Conservation (phyloP, 1,140 invertebrate species). For the Gryllus bimaculatus region DNA sequence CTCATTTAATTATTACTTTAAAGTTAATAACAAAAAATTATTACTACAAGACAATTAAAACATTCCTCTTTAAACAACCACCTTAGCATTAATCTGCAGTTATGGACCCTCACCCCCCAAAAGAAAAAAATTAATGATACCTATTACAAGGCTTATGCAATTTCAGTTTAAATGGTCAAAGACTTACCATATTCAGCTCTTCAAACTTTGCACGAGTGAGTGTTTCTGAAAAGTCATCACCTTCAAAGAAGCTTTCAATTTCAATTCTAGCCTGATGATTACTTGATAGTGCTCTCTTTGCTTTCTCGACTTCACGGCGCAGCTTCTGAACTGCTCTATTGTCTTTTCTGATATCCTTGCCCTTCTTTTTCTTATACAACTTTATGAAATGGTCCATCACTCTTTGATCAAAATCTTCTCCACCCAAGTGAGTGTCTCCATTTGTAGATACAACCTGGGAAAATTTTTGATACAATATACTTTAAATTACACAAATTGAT, state of each 20-base stretch:
- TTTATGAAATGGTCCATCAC: conserved; percentile 99
- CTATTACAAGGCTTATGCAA: no score
- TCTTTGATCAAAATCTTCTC: conserved; percentile 97
- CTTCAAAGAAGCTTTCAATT: conserved; percentile 98
- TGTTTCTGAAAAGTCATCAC: conserved; percentile 99
- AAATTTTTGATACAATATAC: conserved; percentile 26
- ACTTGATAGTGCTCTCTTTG: conserved; percentile 89
- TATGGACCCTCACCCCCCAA: no score
- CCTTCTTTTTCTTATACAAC: conserved; percentile 98
- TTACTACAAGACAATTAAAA: no score
- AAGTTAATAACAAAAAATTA: no score
- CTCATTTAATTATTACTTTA: no score
- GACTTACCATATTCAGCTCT: conserved; percentile 87
- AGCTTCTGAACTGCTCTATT: conserved; percentile 93
- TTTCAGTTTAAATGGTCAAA: no score
- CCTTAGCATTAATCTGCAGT: no score
- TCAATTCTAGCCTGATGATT: conserved; percentile 96
- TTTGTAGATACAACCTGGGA: conserved; percentile 92
- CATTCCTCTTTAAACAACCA: no score
- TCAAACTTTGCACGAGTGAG: conserved; percentile 98
- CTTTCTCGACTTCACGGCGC: conserved; percentile 94
- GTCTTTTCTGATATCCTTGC: conserved; percentile 93
- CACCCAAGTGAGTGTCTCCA: conserved; percentile 96
- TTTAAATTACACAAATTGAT: no score
- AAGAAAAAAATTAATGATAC: no score